Evolutionary conservation across 2,888 invertebrate genomes (phyloP).

Genomic region (Ephialtes manifestator): DNA sequence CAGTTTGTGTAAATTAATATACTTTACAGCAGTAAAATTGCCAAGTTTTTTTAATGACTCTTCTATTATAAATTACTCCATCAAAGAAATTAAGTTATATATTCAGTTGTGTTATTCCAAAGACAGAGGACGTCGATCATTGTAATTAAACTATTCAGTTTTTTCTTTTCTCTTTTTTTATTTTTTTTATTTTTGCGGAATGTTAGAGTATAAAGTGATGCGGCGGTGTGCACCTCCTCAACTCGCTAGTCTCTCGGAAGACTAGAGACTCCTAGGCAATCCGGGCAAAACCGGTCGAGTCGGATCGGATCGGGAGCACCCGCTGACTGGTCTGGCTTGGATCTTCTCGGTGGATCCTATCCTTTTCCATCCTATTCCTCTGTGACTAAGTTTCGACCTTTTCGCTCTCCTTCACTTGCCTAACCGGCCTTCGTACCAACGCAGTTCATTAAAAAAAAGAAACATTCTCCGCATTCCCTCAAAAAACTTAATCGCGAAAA

Average conservation of each 20-base stretch:
- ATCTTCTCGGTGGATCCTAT: constrained; percentile 62
- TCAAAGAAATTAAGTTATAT: neutral
- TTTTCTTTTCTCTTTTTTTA: constrained; percentile 31
- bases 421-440: constrained; percentile 45
- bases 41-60: neutral
- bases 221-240: constrained; percentile 51
- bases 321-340: constrained; percentile 65
- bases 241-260: constrained; percentile 74
- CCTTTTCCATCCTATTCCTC: constrained; percentile 43
- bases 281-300: constrained; percentile 85
- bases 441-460: constrained; percentile 20
- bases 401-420: constrained; percentile 26
- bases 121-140: neutral
- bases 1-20: neutral
- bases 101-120: neutral
- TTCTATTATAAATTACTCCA: neutral
- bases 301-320: constrained; percentile 80
- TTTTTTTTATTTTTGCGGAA: constrained; percentile 39
- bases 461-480: constrained; percentile 37
- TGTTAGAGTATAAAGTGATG: constrained; percentile 52
- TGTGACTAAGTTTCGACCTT: constrained; percentile 36
- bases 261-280: constrained; percentile 85
- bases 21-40: neutral
- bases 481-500: constrained; percentile 23
- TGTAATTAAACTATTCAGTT: constrained; percentile 11